phyloP scores from a whole-genome alignment of 2,113 vertebrate genomes.

The Chloropsis hardwickii region DNA sequence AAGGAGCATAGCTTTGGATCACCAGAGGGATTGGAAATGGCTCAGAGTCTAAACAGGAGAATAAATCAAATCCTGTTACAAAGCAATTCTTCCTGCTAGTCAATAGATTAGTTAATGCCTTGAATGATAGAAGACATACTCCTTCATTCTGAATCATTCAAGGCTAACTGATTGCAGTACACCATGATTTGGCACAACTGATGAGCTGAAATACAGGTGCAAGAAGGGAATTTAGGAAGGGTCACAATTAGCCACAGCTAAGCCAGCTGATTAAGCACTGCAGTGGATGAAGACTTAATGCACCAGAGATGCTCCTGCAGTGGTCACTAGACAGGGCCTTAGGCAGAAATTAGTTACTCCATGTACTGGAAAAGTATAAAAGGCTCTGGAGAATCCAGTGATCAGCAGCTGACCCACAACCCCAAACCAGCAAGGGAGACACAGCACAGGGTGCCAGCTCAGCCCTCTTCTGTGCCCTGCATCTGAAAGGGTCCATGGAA shows the following conservation, averaged over 20 bases:
- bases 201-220: background rate
- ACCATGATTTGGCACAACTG: background rate
- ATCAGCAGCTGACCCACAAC: background rate
- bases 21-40: background rate
- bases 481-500: background rate
- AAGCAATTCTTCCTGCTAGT: background rate
- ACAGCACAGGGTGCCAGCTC: background rate
- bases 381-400: background rate
- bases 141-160: background rate
- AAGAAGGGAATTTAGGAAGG: background rate
- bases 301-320: background rate
- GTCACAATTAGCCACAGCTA: background rate
- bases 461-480: background rate
- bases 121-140: background rate
- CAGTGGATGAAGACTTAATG: background rate
- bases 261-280: background rate
- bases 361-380: background rate
- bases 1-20: background rate
- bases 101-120: background rate
- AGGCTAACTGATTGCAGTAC: background rate
- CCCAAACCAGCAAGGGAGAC: background rate
- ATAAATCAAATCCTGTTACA: background rate
- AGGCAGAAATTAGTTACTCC: background rate
- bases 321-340: background rate
- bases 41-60: conserved; percentile 13